Evolutionary conservation across 2,888 invertebrate genomes (phyloP), one percentile per base, ranked within the genome.

Genomic region (Cephus nigrinus): DNA sequence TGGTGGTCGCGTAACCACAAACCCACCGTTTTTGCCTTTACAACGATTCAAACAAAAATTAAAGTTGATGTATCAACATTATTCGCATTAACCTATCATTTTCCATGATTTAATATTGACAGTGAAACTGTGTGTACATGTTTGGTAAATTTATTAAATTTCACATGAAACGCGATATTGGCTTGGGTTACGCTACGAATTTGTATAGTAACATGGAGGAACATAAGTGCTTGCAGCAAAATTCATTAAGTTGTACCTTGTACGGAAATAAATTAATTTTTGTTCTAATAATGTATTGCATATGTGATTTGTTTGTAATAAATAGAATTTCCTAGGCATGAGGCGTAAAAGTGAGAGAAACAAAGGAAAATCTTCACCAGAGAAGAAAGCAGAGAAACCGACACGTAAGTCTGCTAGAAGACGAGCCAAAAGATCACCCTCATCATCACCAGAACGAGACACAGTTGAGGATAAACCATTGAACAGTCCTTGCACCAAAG

Each of bases 281-380:
- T 23, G 9, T 55, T 55, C 2, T 55, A 55, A 55, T 55, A 23
- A 23, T 55, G 2, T 55, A 23, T 23, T 55, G 55, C 15, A 23
- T 23, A 23, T 55, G 9, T 2, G 23, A 55, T 55, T 55, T 55
- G 23, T 23, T 55, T 55, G 9, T 55, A 55, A 23, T 23, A 2
- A 15, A 55, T 55, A 23, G 23, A 23, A 23, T 55, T 55, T 68
- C 82, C 34, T 40, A 90, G 89, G 87, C 83, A 96, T 96, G 96
- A 95, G 96, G 90, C 95, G 96, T 85, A 96, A 96, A 92, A 96
- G 94, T 92, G 95, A 93, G 90, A 93, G 93, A 88, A 95, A 94
- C 89, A 95, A 95, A 90, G 91, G 94, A 11, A 95, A 95, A 89
- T 90, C 93, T 87, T 94, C 95, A 74, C 94, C 95, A 71, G 95